Evolutionary conservation across 2,797 vertebrate species (phyloP), one percentile per base, ranked within the genome.

Genomic region (Leptodactylus fallax): DNA sequence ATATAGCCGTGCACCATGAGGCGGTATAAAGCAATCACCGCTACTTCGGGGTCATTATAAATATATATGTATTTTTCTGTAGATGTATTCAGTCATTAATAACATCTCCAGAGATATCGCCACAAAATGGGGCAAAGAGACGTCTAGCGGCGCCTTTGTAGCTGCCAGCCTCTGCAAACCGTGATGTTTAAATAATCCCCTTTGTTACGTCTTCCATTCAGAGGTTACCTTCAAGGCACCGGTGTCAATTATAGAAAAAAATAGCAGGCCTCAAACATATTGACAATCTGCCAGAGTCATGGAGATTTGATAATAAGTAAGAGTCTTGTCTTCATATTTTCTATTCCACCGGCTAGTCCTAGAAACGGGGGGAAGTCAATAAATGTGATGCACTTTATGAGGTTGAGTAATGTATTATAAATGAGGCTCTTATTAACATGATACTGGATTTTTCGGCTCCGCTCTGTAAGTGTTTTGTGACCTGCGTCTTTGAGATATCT

Each of bases 281-380:
- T 63, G 87, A 88, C 77, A 56, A 85, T 7, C 82, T 88, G 82
- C 77, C 82, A 81, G 17, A 27, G 19, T 71, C 77, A 77, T 56
- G 65, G 74, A 74, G 87, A 83, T 85, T 81, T 80, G 77, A 80
- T 88, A 88, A 80, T 88, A 88, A 74, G 55, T 74, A 36, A 80
- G 79, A 85, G 82, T 88, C 67, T 85, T 77, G 49, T 88, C 82
- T 88, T 51, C 56, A 45, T 85, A 55, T 67, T 69, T 65, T 51
- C 74, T 23, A 58, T 58, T 83, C 72, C 55, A 7, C 6, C 55
- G 51, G 60, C 58, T 49, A 76, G 81, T 87, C 51, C 47, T 47
- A 19, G 63, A 21, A n/a, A 71, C 67, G 74, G 27, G n/a, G 25
- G 11, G 72, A 74, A 80, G 87, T 85, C 87, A 85, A 88, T 88